A percentile compares a stretch with the other conserved stretches of the same genome.
These are phyloP conservation scores for Agapornis canus DNA, from an alignment of 2,797 vertebrate species.

Conservation along the genomic window DNA sequence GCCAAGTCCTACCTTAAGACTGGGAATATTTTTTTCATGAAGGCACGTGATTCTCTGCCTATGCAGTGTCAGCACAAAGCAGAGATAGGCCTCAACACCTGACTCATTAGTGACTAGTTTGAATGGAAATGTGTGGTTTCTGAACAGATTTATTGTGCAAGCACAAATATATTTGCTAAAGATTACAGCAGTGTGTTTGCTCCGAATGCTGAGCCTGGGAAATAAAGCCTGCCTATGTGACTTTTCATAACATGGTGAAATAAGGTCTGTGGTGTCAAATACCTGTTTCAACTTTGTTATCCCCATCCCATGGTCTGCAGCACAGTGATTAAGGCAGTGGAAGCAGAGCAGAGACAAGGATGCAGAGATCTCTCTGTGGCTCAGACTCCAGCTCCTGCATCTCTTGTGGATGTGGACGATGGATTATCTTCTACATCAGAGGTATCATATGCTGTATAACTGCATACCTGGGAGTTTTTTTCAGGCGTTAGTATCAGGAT, in stretches of 20 bases:
- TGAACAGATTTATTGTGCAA: conserved; percentile 57
- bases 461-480: background rate
- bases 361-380: background rate
- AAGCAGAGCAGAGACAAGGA: background rate
- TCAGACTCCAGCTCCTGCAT: background rate
- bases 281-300: background rate
- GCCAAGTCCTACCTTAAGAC: background rate
- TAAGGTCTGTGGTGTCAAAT: background rate
- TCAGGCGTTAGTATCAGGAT: background rate
- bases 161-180: conserved; percentile 57
- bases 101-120: conserved; percentile 22
- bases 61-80: conserved; percentile 30
- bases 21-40: conserved; percentile 1
- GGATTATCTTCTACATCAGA: background rate
- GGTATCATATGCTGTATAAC: background rate
- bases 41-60: conserved; percentile 5
- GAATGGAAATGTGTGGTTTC: conserved; percentile 49
- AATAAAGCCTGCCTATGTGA: conserved; percentile 8
- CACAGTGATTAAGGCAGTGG: background rate
- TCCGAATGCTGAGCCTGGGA: conserved; percentile 1
- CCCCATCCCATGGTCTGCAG: background rate
- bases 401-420: background rate
- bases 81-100: conserved; percentile 44
- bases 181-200: conserved; percentile 10
- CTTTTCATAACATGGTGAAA: background rate